Base-by-base conservation (phyloP, 2,888 invertebrate genomes). In the Spisula solida region DNA sequence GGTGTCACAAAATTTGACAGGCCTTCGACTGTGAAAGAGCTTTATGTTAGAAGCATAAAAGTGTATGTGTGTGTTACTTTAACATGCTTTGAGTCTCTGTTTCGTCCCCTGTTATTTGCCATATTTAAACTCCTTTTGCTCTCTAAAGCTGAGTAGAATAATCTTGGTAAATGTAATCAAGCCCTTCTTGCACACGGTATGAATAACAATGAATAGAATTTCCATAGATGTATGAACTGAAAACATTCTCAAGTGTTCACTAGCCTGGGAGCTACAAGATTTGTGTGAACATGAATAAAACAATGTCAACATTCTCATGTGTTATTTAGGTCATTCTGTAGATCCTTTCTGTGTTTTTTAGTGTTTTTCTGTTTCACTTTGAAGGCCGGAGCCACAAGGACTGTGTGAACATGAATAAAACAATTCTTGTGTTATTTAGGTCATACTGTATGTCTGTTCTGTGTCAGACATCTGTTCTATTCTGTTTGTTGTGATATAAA, bases 1-100 rank as follows among this genome's bases (percentile, higher is more conserved):
- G 60, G 75, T 75, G 75, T 75, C 75, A 75, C 75, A 75, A 75
- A 25, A 31, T 75, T 75, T 75, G 75, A 75, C 75, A 75, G 75
- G 75, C 75, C 18, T 16, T 34, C 31, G 75, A 75, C 75, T 75
- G 34, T 75, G 75, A 75, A 75, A 75, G 34, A 75, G 34, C 34
- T 1, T 34, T 34, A 29, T 6, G 14, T 75, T 31, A 16, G 34
- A 75, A 34, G 75, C 75, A 75, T 34, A 75, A 5, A 14, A 6
- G 25, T 20, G n/a, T 75, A 75, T 34, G 34, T 31, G 18, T 16
- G 31, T 10, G 8, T 31, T 75, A 75, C 16, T 75, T 75, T 16
- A 75, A 14, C 20, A 18, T 4, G 6, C 12, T 75, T 31, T 75
- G 31, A 34, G 18, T 12, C 31, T 0, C 18, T 75, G 2, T 75